phyloP scores from a whole-genome alignment of 2,888 invertebrate species.

The Orchestes rusci region DNA sequence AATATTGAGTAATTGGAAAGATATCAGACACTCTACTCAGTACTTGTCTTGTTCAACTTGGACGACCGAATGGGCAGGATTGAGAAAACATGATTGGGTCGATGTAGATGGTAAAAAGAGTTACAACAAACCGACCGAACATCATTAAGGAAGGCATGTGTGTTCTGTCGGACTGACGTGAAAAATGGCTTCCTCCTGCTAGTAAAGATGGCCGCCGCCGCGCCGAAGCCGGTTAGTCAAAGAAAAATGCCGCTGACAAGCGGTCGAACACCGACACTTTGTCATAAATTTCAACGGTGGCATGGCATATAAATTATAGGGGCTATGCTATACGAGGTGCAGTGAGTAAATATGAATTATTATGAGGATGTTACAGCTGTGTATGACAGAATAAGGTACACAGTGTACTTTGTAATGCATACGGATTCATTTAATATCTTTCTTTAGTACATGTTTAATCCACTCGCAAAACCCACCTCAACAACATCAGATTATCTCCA shows the following conservation, averaged over 20 bases:
- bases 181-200: constrained; percentile 40
- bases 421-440: neutral
- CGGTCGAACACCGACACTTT: constrained; percentile 35
- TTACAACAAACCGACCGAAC: no score
- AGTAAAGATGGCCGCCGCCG: constrained; percentile 35
- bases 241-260: constrained; percentile 40
- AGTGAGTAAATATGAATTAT: constrained; percentile 1
- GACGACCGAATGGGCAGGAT: no score
- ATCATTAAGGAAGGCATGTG: constrained; percentile 36
- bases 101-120: no score
- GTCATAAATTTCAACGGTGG: constrained; percentile 37
- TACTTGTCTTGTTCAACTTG: no score
- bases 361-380: no score
- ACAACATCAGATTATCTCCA: neutral
- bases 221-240: constrained; percentile 25
- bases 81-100: no score
- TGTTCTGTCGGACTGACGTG: constrained; percentile 36
- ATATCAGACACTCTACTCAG: no score
- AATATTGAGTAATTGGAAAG: no score
- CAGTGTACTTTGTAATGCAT: no score
- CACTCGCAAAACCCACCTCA: neutral
- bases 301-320: constrained; percentile 21
- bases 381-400: no score
- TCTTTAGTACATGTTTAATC: neutral
- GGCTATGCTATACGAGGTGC: constrained; percentile 9